A percentile compares a stretch with the other conserved stretches of the same genome.
phyloP scores from a whole-genome alignment of 1,140 invertebrate species.

The Monomorium pharaonis region DNA sequence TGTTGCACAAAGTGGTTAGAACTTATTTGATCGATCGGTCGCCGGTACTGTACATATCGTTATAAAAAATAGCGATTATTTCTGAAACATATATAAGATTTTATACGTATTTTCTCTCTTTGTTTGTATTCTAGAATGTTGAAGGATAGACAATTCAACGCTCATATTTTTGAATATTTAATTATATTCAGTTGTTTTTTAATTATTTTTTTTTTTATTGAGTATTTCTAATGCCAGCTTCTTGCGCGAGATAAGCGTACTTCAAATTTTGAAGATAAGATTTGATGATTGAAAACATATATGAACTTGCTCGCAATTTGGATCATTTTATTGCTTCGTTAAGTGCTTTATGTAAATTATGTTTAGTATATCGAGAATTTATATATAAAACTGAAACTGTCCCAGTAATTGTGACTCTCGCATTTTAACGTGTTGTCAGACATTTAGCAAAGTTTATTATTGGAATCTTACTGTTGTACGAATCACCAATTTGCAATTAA shows the following conservation, averaged over 20 bases:
- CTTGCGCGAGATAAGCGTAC: not conserved
- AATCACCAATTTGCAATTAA: slow-evolving; percentile 35
- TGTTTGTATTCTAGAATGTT: not conserved
- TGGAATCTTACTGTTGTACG: not conserved
- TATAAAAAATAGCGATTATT: slow-evolving; percentile 35
- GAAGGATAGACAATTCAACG: not conserved
- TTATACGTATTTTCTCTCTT: slow-evolving; percentile 41
- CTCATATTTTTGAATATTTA: not conserved
- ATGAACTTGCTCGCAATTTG: not conserved
- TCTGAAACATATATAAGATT: slow-evolving; percentile 37
- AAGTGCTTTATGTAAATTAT: slow-evolving; percentile 8
- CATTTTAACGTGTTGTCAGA: not conserved
- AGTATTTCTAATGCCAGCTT: not conserved
- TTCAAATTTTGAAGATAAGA: not conserved
- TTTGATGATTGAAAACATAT: not conserved
- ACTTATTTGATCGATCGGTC: slow-evolving; percentile 37
- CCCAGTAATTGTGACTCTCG: slow-evolving; percentile 4
- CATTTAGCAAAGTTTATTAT: not conserved
- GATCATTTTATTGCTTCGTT: not conserved
- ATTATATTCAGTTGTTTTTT: not conserved
- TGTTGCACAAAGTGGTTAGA: not conserved
- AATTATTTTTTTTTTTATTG: not conserved
- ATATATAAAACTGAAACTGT: slow-evolving; percentile 1
- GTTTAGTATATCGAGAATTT: slow-evolving; percentile 26
- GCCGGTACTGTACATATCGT: slow-evolving; percentile 56